phyloP scores from a whole-genome alignment of 2,888 invertebrate genomes.

The Erannis defoliaria region DNA sequence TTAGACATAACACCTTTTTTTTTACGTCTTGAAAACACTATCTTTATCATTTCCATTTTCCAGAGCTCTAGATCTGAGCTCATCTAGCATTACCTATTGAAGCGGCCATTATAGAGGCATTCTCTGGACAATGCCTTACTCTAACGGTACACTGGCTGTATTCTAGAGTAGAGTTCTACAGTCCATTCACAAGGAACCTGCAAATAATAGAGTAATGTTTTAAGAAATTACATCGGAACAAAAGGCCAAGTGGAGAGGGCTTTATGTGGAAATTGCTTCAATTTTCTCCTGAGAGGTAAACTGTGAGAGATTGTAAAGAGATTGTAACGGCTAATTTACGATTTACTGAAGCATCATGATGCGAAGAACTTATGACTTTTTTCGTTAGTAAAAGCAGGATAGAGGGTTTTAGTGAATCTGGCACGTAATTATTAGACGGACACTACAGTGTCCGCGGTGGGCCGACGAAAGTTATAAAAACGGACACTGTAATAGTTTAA shows the following conservation, averaged over 20 bases:
- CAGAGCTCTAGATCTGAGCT: constrained; percentile 39
- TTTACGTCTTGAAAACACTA: background rate
- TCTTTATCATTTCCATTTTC: constrained; percentile 50
- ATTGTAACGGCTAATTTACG: background rate
- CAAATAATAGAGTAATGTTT: constrained; percentile 43
- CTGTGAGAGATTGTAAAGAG: background rate
- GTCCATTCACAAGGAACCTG: constrained; percentile 35
- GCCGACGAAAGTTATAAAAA: no score
- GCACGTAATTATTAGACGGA: no score
- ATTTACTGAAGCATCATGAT: no score
- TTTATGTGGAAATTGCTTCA: constrained; percentile 34
- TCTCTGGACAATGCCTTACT: constrained; percentile 65
- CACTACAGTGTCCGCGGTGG: no score
- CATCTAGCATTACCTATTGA: constrained; percentile 48
- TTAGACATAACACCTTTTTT: background rate
- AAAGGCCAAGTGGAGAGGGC: constrained; percentile 34
- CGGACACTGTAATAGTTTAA: no score
- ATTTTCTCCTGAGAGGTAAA: constrained; percentile 10
- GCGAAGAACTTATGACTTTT: no score
- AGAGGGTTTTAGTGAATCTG: no score
- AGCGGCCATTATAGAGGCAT: constrained; percentile 64
- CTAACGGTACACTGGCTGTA: constrained; percentile 23
- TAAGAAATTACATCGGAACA: constrained; percentile 39
- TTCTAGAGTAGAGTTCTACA: background rate
- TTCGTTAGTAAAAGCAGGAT: no score